A percentile compares a stretch with the other conserved stretches of the same genome.
Conservation (phyloP, 2,888 invertebrate genomes). For the Autographa pulchrina region DNA sequence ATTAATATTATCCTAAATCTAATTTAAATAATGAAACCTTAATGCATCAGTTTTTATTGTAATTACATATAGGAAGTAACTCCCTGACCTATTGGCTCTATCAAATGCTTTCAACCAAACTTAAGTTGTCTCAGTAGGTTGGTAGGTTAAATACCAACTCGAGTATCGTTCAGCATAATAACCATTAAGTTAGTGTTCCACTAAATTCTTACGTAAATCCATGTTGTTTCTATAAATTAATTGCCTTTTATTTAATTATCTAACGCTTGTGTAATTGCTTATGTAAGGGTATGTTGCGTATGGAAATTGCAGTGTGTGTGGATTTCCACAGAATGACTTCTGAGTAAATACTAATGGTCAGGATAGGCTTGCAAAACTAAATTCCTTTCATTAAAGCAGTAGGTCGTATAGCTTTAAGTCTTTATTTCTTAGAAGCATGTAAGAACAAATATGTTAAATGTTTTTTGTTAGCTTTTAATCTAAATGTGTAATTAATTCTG, state of each 20-base stretch:
- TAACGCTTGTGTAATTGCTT: conserved; percentile 41
- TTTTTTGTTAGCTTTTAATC: not conserved
- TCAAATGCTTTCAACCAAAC: conserved; percentile 7
- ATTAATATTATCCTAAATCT: too few relatives aligned
- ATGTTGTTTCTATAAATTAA: conserved; percentile 29
- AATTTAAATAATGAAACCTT: too few relatives aligned
- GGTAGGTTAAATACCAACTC: conserved; percentile 21
- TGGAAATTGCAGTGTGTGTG: conserved; percentile 25
- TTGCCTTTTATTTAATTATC: conserved; percentile 37
- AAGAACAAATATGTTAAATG: not conserved
- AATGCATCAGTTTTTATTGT: too few relatives aligned
- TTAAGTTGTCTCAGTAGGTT: conserved; percentile 10
- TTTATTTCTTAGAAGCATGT: not conserved
- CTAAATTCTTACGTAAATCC: conserved; percentile 45
- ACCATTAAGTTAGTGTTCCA: conserved; percentile 33
- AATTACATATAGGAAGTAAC: not conserved
- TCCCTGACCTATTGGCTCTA: not conserved
- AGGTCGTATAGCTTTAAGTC: not conserved
- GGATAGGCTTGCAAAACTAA: not conserved
- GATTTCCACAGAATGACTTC: conserved; percentile 26
- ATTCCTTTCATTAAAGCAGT: not conserved
- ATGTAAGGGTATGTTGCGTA: conserved; percentile 30
- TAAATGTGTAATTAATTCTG: not conserved
- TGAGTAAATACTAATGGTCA: conserved; percentile 12
- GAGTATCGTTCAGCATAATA: conserved; percentile 13